Percentiles rank a stretch among this genome's conserved stretches.
These are phyloP conservation scores for Glaucidium brasilianum DNA, from an alignment of 2,113 vertebrate species.

Conservation along the genomic window DNA sequence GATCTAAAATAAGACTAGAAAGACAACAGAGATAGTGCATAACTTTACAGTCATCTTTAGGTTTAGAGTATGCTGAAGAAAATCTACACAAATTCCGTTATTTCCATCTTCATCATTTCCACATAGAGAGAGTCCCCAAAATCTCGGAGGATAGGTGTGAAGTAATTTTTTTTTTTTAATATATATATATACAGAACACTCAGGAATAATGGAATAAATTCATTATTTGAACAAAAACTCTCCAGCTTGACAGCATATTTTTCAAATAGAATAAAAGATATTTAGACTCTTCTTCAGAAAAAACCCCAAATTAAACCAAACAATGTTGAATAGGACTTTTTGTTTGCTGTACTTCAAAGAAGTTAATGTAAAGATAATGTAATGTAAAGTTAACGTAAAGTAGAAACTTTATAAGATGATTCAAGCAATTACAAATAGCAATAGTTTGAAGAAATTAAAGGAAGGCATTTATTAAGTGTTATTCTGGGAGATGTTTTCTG, in stretches of 20 bases:
- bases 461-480: background rate
- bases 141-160: background rate
- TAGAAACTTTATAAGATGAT: background rate
- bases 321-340: background rate
- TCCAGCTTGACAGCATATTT: background rate
- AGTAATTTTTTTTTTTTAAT: background rate
- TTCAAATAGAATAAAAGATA: background rate
- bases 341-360: background rate
- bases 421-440: background rate
- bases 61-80: background rate
- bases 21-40: background rate
- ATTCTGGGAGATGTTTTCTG: background rate
- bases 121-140: background rate
- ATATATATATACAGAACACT: background rate
- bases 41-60: background rate
- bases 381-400: no score
- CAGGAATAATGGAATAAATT: background rate
- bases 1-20: background rate
- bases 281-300: fast-evolving
- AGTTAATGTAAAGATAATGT: background rate
- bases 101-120: background rate
- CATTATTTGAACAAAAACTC: background rate
- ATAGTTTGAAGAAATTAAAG: background rate
- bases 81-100: background rate
- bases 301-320: background rate